A percentile compares a stretch with the other conserved stretches of the same genome.
Evolutionary conservation across 1,140 invertebrate genomes (phyloP).

Genomic region (Brachionus plicatilis): DNA sequence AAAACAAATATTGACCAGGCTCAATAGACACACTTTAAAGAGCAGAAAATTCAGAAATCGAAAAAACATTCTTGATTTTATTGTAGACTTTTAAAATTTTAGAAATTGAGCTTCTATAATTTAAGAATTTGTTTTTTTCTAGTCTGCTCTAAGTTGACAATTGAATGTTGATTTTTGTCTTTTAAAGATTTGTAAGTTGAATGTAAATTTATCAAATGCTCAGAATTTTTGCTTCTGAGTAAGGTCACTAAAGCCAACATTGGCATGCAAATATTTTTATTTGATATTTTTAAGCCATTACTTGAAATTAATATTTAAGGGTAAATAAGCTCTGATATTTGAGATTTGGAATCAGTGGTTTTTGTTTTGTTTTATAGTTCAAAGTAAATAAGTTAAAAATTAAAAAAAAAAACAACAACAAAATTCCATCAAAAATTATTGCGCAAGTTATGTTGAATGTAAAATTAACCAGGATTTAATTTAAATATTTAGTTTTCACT

Average conservation of each 20-base stretch:
- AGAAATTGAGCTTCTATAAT: neutral
- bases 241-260: constrained; percentile 18
- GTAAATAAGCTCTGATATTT: neutral
- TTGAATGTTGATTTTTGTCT: neutral
- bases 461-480: neutral
- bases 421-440: neutral
- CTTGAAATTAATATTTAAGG: neutral
- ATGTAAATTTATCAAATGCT: constrained; percentile 17
- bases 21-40: neutral
- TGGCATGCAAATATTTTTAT: constrained; percentile 23
- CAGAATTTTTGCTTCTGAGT: neutral
- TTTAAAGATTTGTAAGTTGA: neutral
- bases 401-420: neutral
- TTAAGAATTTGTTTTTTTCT: neutral
- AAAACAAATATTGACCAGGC: constrained; percentile 41
- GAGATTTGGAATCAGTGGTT: neutral
- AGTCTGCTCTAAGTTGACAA: neutral
- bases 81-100: neutral
- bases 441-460: neutral
- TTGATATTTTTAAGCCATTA: neutral
- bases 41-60: neutral
- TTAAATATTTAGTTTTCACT: neutral
- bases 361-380: neutral
- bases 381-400: neutral
- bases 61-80: neutral